These are phyloP conservation scores for Hystrix brachyura DNA, from an alignment of 2,113 vertebrate species.

Conservation along the genomic window DNA sequence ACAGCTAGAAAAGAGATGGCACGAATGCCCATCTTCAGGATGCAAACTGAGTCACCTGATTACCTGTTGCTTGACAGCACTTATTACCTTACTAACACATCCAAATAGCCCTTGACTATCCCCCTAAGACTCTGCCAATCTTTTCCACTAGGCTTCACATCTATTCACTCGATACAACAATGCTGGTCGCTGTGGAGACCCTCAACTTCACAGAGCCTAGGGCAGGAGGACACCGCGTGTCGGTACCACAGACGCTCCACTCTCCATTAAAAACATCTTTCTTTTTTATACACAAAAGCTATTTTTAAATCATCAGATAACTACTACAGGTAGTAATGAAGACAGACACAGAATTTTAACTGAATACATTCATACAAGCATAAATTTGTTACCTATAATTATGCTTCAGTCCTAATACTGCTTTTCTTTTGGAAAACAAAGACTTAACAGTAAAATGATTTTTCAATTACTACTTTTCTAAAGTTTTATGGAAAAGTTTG, in stretches of 20 bases:
- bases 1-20: not conserved
- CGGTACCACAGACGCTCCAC: not conserved
- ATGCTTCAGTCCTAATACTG: not conserved
- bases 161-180: not conserved
- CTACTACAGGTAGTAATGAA: conserved; percentile 22
- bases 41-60: not conserved
- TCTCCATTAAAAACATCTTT: not conserved
- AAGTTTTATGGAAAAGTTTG: conserved; percentile 57
- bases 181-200: not conserved
- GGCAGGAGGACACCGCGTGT: not conserved
- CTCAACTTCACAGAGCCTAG: not conserved
- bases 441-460: conserved; percentile 21
- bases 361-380: not conserved
- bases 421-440: conserved; percentile 48
- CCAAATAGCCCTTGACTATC: not conserved
- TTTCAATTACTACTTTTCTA: conserved; percentile 26
- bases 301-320: conserved; percentile 49
- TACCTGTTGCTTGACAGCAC: not conserved
- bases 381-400: conserved; percentile 6
- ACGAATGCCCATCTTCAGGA: not conserved
- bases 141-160: not conserved
- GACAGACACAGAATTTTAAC: not conserved
- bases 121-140: not conserved
- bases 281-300: not conserved
- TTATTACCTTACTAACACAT: not conserved